Evolutionary conservation across 2,113 vertebrate genomes (phyloP), one percentile per base, ranked within the genome.

Genomic region (Cairina moschata): DNA sequence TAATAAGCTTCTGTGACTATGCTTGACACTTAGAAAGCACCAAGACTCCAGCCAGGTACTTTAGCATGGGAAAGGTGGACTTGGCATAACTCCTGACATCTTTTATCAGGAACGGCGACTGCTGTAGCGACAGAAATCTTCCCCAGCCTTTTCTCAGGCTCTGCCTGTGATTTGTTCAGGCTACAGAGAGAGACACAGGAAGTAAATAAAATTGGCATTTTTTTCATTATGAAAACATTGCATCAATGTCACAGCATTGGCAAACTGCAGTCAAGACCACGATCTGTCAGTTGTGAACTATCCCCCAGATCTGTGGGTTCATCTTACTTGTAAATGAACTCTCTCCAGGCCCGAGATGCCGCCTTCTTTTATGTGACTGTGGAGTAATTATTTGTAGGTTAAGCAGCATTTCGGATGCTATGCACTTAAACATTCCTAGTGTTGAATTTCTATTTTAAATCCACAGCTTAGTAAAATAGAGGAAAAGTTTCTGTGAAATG

Each of bases 221-320:
- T 86, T 86, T 83, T 38, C 38, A 38, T 29, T 5, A 29, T 10
- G 26, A 60, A 85, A 87, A 78, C 25, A 12, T 10, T 6, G 13
- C 28, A 26, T 16, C 55, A 25, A 13, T 8, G 62, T 16, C 42
- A 40, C 29, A 83, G 54, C 42, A 29, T 18, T 20, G 77, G 32
- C 0, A 0, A 31, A 21, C 10, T 3, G 7, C 0, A 0, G 62
- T 17, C 29, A 55, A 56, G 29, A 46, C 18, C 4, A 5, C 25
- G 54, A 48, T 38, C 15, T 67, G 46, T 7, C 0, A 0, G 62
- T 5, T 42, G 26, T 23, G 56, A 74, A 60, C 34, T 9, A 21
- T 8, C 1, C 13, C 34, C 32, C 32, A 34, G 29, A 31, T 28
- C 36, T 0, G 1, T 15, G 29, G 17, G 38, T n/a, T 25, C 34